Base-by-base conservation (phyloP, 92 coral and sea anemone genomes). In the Parazoanthus darwini region DNA sequence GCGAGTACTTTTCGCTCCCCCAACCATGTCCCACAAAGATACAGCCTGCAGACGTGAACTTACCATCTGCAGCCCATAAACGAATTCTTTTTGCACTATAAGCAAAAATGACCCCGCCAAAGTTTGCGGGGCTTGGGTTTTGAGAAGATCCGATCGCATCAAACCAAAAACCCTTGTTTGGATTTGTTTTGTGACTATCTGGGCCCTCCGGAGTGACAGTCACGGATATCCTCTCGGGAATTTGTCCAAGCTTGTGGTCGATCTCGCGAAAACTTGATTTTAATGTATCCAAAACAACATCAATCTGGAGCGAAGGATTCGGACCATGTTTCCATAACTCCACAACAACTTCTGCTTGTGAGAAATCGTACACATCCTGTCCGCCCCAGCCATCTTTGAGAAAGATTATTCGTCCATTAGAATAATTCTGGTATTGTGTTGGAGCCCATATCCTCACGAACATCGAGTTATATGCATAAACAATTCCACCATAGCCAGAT, bases 371-470 rank as follows among this genome's bases (percentile, higher is more conserved):
- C 23, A 93, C 80, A 54, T 90, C 67, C 25, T 46, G 73, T 13
- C 87, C 97, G 20, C 98, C 99, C 99, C 99, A 97, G 25, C 99
- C 99, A 80, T 94, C 95, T 89, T 96, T 88, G 29, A 97, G 88
- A 42, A 88, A 95, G n/a, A 97, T 91, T 5, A 97, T 86, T 51
- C 89, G 90, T 11, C 98, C 98, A 56, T 90, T 95, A 26, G 91
- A 89, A 18, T 88, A n/a, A 44, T 39, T 81, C n/a, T 38, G 74
- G 82, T 73, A 91, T 56, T 89, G 86, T 38, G 92, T 92, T 6
- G 99, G 99, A 51, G 98, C 99, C 99, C 99, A 97, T 39, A 97
- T 81, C 25, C 99, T 93, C 54, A 97, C 96, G 78, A 67, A 87
- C 70, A 90, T 93, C 2, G 96, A 89, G 85, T 97, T 93, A 89